Conservation (phyloP, 1,140 invertebrate species). For the Drosophila setifemur region DNA sequence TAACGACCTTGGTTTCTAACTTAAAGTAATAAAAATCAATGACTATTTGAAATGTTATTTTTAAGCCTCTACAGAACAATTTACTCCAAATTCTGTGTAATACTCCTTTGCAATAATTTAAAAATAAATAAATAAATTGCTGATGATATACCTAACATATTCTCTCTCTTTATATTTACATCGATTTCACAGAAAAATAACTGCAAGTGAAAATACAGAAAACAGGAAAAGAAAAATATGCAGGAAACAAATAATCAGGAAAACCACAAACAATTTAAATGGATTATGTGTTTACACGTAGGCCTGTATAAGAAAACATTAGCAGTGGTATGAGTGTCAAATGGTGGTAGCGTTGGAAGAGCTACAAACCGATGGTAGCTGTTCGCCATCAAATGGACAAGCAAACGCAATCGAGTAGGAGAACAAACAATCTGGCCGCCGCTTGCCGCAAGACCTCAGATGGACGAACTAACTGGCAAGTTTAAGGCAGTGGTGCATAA, state of each 20-base stretch:
- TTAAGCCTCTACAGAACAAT: too few species aligned
- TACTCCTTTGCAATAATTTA: too few species aligned
- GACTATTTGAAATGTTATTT: too few species aligned
- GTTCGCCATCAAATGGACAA: conserved; percentile 32
- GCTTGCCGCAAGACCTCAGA: conserved; percentile 29
- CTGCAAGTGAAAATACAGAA: conserved; percentile 45
- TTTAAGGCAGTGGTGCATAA: conserved; percentile 54
- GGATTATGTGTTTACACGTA: conserved; percentile 76
- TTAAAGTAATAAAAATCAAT: too few species aligned
- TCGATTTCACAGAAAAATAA: conserved; percentile 35
- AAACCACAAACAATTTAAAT: conserved; percentile 77
- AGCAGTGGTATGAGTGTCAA: conserved; percentile 13
- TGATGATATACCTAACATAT: too few species aligned
- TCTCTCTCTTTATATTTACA: too few species aligned
- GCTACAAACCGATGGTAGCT: conserved; percentile 31
- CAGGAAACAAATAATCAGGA: conserved; percentile 74
- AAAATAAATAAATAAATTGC: too few species aligned
- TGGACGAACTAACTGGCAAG: conserved; percentile 55
- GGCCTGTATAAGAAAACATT: background rate
- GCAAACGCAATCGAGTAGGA: conserved; percentile 11
- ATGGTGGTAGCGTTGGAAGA: conserved; percentile 3
- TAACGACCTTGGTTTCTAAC: too few species aligned
- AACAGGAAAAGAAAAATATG: conserved; percentile 50
- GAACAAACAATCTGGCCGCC: conserved; percentile 38
- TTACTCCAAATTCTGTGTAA: too few species aligned